Evolutionary conservation across 2,113 vertebrate genomes (phyloP).

Genomic region (Odobenus rosmarus): DNA sequence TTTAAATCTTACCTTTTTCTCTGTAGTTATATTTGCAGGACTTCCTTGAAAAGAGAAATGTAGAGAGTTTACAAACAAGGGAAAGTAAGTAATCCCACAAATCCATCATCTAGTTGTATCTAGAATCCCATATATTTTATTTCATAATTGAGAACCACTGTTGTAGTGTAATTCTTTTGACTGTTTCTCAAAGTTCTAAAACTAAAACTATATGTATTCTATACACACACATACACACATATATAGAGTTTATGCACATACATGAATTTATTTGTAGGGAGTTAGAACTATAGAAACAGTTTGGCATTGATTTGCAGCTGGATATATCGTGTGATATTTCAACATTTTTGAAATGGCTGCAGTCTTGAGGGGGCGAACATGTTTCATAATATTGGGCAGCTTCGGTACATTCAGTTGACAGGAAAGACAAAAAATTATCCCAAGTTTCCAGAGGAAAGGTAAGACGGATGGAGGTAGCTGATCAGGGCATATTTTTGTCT

Average conservation of each 20-base stretch:
- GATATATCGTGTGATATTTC: constrained; percentile 53
- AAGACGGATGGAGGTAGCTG: constrained; percentile 67
- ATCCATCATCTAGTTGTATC: background rate
- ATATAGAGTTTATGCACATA: background rate
- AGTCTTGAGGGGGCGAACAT: constrained; percentile 34
- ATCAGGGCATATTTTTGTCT: background rate
- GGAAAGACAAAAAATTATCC: constrained; percentile 53
- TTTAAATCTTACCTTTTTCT: background rate
- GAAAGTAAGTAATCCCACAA: background rate
- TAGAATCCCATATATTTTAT: background rate
- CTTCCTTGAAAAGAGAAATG: background rate
- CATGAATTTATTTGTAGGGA: background rate
- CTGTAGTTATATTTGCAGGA: background rate
- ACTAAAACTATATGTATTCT: background rate
- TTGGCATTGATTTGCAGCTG: constrained; percentile 35
- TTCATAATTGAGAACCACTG: background rate
- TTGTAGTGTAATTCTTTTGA: constrained; percentile 20
- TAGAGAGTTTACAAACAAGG: background rate
- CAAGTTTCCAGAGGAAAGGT: constrained; percentile 54
- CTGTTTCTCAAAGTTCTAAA: background rate
- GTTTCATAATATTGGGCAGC: constrained; percentile 61
- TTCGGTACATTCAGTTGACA: constrained; percentile 63
- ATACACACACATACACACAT: background rate
- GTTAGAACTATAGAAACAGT: background rate
- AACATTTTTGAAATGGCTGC: constrained; percentile 51